Conservation (phyloP, 2,113 vertebrate species). For the Gnathochromis pfefferi region DNA sequence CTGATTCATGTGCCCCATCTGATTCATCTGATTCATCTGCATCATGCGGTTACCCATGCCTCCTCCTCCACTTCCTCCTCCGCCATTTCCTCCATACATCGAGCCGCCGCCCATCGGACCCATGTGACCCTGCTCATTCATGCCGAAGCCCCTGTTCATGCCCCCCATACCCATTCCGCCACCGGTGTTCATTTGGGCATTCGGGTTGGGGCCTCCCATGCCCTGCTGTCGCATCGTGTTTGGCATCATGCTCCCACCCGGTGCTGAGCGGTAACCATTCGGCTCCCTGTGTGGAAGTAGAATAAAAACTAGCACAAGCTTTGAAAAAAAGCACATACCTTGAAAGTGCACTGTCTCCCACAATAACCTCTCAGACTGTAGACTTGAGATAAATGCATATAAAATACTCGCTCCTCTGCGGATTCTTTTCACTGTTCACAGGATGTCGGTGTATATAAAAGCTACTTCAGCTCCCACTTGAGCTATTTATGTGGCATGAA, state of each 20-base stretch:
- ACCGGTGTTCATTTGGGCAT: slow-evolving; percentile 73
- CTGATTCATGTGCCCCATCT: slow-evolving; percentile 60
- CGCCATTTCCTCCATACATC: slow-evolving; percentile 59
- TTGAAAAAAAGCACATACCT: background rate
- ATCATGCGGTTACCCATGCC: slow-evolving; percentile 63
- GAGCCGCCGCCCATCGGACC: slow-evolving; percentile 52
- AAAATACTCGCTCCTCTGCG: background rate
- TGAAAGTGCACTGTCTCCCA: background rate
- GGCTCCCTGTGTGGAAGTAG: slow-evolving; percentile 77
- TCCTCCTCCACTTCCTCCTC: slow-evolving; percentile 40
- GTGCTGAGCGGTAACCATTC: slow-evolving; percentile 84
- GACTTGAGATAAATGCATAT: background rate
- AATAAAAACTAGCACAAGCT: background rate
- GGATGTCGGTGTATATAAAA: slow-evolving; percentile 1
- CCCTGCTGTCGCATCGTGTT: slow-evolving; percentile 69
- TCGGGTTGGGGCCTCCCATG: slow-evolving; percentile 74
- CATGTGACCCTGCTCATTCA: slow-evolving; percentile 72
- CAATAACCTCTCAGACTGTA: background rate
- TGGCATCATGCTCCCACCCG: slow-evolving; percentile 73
- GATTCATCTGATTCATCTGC: slow-evolving; percentile 67
- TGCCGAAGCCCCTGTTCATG: slow-evolving; percentile 68
- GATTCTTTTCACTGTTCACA: background rate
- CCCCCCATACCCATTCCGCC: slow-evolving; percentile 71
- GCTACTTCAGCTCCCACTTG: slow-evolving; percentile 31
- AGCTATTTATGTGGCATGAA: slow-evolving; percentile 16